Conservation (phyloP, 2,797 vertebrate genomes). For the Acanthornis magna region DNA sequence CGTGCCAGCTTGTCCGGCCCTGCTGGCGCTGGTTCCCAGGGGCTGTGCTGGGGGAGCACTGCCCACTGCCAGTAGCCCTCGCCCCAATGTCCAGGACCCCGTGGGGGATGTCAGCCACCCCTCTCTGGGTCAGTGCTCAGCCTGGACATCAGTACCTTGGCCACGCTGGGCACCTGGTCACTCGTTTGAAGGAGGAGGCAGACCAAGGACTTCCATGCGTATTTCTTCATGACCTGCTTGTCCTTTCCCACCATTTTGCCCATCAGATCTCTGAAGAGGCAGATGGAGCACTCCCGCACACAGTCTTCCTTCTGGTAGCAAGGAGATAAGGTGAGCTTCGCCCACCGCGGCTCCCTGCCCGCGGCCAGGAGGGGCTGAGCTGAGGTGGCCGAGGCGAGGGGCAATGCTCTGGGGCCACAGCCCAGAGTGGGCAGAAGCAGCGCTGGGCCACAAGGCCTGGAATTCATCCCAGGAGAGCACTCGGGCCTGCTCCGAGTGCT, state of each 20-base stretch:
- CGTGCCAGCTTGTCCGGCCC: too few relatives aligned
- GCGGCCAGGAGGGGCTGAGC: not conserved
- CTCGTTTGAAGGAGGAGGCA: not conserved
- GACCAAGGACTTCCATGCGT: not conserved
- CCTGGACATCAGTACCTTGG: too few relatives aligned
- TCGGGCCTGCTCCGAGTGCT: not conserved
- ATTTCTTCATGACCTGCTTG: rapidly evolving
- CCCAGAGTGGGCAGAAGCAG: not conserved
- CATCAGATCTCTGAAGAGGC: not conserved
- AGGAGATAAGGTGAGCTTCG: not conserved
- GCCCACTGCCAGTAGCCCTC: not conserved
- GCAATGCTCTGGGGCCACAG: not conserved
- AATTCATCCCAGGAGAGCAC: not conserved
- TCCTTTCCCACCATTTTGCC: rapidly evolving
- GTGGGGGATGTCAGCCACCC: not conserved
- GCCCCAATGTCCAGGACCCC: rapidly evolving
- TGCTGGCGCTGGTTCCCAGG: not conserved
- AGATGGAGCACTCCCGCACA: not conserved
- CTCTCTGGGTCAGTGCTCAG: too few relatives aligned
- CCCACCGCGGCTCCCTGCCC: too few relatives aligned
- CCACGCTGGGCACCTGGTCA: too few relatives aligned
- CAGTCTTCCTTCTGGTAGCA: not conserved
- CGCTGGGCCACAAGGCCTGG: too few relatives aligned
- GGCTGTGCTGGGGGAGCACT: too few relatives aligned
- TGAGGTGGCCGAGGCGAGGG: not conserved